These are phyloP conservation scores for Arenaria interpres DNA, from an alignment of 2,113 vertebrate genomes.

Conservation along the genomic window DNA sequence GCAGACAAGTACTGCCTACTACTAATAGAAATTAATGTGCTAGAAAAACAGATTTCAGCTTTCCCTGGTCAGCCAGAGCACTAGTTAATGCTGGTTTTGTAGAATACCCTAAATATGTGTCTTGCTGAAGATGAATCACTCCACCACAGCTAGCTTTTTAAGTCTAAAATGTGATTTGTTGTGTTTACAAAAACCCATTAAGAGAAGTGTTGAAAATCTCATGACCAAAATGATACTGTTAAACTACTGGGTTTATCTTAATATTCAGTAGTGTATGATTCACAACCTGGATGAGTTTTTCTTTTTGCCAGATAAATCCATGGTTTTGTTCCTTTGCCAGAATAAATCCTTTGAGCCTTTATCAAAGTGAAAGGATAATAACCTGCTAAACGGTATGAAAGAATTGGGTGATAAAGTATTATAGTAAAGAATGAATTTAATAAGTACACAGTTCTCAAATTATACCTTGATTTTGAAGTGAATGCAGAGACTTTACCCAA, in stretches of 20 bases:
- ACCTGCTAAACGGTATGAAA: constrained; percentile 21
- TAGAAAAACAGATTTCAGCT: neutral
- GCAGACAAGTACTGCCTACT: neutral
- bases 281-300: constrained; percentile 18
- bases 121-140: neutral
- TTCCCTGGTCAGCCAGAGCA: neutral
- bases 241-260: constrained; percentile 8
- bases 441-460: constrained; percentile 21
- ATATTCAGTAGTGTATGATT: constrained; percentile 10
- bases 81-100: neutral
- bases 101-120: neutral
- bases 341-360: constrained; percentile 54
- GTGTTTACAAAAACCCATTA: neutral
- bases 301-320: constrained; percentile 27
- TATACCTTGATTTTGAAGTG: constrained; percentile 37
- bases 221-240: neutral
- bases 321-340: constrained; percentile 50
- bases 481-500: neutral
- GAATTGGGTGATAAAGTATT: constrained; percentile 52
- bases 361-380: constrained; percentile 61
- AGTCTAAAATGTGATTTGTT: neutral
- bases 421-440: constrained; percentile 21
- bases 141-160: neutral
- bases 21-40: neutral
- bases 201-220: neutral